Conservation (phyloP, 2,113 vertebrate genomes). For the Pachypanchax playfairii region DNA sequence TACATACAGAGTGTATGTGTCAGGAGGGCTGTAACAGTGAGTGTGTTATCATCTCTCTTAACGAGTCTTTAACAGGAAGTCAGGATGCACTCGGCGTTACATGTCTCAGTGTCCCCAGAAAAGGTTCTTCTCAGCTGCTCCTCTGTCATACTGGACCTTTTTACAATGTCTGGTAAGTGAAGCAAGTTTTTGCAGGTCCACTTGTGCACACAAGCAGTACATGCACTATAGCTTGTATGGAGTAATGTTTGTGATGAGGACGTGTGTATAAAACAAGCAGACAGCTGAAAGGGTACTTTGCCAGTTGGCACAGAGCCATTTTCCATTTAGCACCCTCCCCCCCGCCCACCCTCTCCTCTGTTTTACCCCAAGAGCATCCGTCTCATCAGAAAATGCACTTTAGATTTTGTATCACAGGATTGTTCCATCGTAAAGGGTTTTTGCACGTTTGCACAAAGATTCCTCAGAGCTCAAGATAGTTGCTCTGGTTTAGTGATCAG, state of each 20-base stretch:
- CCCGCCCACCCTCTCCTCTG: conserved; percentile 52
- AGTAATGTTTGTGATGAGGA: conserved; percentile 55
- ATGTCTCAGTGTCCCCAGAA: conserved; percentile 51
- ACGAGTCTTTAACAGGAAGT: conserved; percentile 72
- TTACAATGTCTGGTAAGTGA: conserved; percentile 50
- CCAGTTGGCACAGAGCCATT: conserved; percentile 69
- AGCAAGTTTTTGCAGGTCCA: conserved; percentile 67
- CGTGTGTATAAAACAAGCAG: conserved; percentile 67
- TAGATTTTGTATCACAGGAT: conserved; percentile 22
- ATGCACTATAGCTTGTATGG: conserved; percentile 31
- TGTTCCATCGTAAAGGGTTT: conserved; percentile 22
- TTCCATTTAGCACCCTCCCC: conserved; percentile 64
- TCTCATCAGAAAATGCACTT: conserved; percentile 36
- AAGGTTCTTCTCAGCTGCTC: conserved; percentile 42
- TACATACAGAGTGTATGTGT: conserved; percentile 21
- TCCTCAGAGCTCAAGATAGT: conserved; percentile 24
- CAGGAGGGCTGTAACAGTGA: conserved; percentile 46
- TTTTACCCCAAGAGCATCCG: conserved; percentile 56
- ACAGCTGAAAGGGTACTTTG: conserved; percentile 71
- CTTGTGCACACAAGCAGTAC: not conserved
- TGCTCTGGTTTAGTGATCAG: conserved; percentile 57
- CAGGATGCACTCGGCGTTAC: conserved; percentile 64
- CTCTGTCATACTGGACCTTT: conserved; percentile 42
- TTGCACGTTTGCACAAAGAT: conserved; percentile 31
- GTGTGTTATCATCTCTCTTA: conserved; percentile 75